phyloP scores from a whole-genome alignment of 2,113 vertebrate species.

The Cyphomyrus discorhynchus region DNA sequence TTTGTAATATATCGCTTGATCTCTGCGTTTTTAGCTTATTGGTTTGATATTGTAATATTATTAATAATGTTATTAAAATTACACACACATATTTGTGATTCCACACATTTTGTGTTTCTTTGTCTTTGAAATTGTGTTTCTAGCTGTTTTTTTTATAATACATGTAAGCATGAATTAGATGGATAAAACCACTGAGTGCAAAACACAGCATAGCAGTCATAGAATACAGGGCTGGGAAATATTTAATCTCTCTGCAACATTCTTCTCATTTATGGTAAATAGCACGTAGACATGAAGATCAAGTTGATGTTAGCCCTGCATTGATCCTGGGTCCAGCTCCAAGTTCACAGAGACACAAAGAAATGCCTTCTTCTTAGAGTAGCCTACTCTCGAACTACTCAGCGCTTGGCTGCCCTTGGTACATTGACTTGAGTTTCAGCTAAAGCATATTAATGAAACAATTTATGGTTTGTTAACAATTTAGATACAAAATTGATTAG shows the following conservation, averaged over 20 bases:
- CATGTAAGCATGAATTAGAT: not conserved
- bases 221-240: not conserved
- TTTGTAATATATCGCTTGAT: not conserved
- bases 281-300: not conserved
- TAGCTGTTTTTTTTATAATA: not conserved
- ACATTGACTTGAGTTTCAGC: not conserved
- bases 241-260: not conserved
- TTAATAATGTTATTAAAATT: not conserved
- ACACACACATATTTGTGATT: not conserved
- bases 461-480: not conserved
- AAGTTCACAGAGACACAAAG: not conserved
- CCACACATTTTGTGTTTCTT: not conserved
- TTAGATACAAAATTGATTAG: not conserved
- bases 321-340: not conserved
- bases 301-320: not conserved
- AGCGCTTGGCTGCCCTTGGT: not conserved
- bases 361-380: not conserved
- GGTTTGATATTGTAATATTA: not conserved
- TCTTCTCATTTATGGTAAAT: not conserved
- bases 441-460: not conserved
- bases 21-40: not conserved
- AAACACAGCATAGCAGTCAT: not conserved
- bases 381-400: not conserved
- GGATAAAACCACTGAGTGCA: not conserved
- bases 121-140: not conserved